phyloP scores from a whole-genome alignment of 1,140 invertebrate genomes.

The Drosophila kanapiae region DNA sequence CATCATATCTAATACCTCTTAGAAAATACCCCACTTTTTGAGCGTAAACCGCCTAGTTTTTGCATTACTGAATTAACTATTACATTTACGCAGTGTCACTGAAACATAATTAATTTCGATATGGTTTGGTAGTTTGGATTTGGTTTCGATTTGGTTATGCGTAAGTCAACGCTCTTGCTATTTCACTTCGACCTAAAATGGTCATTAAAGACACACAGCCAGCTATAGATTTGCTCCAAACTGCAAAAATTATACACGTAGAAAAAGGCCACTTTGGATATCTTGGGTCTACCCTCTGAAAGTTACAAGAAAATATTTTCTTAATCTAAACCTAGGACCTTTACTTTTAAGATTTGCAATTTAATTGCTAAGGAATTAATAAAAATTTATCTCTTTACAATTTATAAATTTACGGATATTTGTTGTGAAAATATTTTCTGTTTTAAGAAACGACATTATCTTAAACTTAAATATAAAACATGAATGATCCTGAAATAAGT shows the following conservation, averaged over 20 bases:
- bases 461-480: too few species aligned
- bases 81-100: conserved; percentile 33
- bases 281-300: not conserved
- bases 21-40: conserved; percentile 5
- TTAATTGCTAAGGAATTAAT: too few species aligned
- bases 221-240: conserved; percentile 21
- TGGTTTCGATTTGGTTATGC: not conserved
- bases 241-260: conserved; percentile 9
- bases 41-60: not conserved
- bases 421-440: too few species aligned
- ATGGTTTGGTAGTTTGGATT: conserved; percentile 23
- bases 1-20: conserved; percentile 67
- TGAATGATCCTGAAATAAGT: too few species aligned
- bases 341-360: too few species aligned
- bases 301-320: not conserved
- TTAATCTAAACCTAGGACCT: too few species aligned
- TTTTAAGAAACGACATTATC: too few species aligned
- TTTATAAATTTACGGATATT: too few species aligned
- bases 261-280: too few species aligned
- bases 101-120: conserved; percentile 36
- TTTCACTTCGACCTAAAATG: conserved; percentile 7
- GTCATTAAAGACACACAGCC: conserved; percentile 31
- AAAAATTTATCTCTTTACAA: too few species aligned
- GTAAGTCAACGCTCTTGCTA: not conserved
- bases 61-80: conserved; percentile 6